Evolutionary conservation across 2,888 invertebrate species (phyloP), one percentile per base, ranked within the genome.

Genomic region (Platynereis dumerilii): DNA sequence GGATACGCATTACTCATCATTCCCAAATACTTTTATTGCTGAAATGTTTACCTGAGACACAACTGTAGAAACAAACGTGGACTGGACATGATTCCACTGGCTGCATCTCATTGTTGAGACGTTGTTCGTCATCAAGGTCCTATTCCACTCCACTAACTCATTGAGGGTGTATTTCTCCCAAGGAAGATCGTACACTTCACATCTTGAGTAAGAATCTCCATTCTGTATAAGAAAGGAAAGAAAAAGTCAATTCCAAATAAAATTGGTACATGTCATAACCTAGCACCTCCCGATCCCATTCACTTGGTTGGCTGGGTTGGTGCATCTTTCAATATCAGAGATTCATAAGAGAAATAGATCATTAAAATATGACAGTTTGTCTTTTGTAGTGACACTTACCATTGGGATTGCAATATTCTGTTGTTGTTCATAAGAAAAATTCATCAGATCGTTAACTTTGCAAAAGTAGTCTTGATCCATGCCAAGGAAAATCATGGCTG

Each of bases 391-490:
- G n/a, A n/a, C n/a, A n/a, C n/a, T 34, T 34, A 34, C 34, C 48
- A 5, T 3, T 10, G 48, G 48, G n/a, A 48, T 48, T 48, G 48
- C n/a, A 12, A 48, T 48, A 7, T 48, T 5, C 48, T 12, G 5
- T n/a, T 48, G 48, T 48, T 48, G 48, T 10, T 12, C 48, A 48
- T 20, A 48, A 10, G 48, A 20, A 5, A 48, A n/a, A n/a, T 48
- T 48, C n/a, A n/a, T 7, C 48, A 48, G 17, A 10, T 22, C 5
- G 48, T n/a, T 7, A n/a, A 48, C 48, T 48, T 48, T 3, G 22
- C 48, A 48, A n/a, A n/a, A 48, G n/a, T 48, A n/a, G 17, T 48
- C 48, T 22, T 48, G 48, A 7, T 48, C 48, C n/a, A 48, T n/a
- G 7, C 48, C 48, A 5, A 48, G 48, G 22, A 48, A 48, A 10